Percentiles rank a stretch among this genome's conserved stretches.
These are phyloP conservation scores for Venustaconcha ellipsiformis DNA, from an alignment of 1,140 invertebrate genomes.

Conservation along the genomic window DNA sequence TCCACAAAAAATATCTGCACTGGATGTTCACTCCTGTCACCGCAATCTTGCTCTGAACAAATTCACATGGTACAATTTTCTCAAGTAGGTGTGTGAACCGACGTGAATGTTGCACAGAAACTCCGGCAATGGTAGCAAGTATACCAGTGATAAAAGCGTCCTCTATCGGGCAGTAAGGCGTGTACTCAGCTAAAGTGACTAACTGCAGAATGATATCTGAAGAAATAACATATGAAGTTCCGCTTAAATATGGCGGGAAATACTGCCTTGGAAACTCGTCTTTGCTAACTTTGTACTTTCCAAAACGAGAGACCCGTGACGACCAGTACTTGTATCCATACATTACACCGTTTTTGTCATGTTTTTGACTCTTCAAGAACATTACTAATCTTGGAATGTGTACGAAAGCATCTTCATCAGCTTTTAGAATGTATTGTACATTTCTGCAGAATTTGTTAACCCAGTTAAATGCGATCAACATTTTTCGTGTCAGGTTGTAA, in stretches of 20 bases:
- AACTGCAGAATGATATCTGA: conserved; percentile 45
- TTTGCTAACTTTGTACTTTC: conserved; percentile 23
- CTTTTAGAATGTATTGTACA: conserved; percentile 71
- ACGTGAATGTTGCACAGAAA: not conserved
- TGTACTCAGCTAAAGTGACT: conserved; percentile 39
- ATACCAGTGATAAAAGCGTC: conserved; percentile 65
- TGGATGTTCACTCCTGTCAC: too few species aligned
- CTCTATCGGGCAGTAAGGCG: conserved; percentile 54
- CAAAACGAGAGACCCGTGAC: conserved; percentile 2
- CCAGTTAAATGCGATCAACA: conserved; percentile 77
- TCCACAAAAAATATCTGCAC: too few species aligned
- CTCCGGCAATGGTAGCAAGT: conserved; percentile 18
- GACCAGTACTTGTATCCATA: not conserved
- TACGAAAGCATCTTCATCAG: conserved; percentile 71
- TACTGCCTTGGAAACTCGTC: conserved; percentile 7
- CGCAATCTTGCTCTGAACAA: too few species aligned
- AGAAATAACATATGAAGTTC: conserved; percentile 62
- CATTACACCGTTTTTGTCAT: not conserved
- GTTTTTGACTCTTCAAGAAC: not conserved
- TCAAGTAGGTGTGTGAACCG: too few species aligned
- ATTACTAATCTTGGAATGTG: conserved; percentile 71
- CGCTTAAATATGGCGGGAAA: conserved; percentile 57
- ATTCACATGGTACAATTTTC: too few species aligned
- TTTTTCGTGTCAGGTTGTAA: conserved; percentile 14
- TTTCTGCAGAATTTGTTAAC: conserved; percentile 75